These are phyloP conservation scores for Sylvicola cinctus DNA, from an alignment of 2,888 invertebrate genomes.

Conservation along the genomic window DNA sequence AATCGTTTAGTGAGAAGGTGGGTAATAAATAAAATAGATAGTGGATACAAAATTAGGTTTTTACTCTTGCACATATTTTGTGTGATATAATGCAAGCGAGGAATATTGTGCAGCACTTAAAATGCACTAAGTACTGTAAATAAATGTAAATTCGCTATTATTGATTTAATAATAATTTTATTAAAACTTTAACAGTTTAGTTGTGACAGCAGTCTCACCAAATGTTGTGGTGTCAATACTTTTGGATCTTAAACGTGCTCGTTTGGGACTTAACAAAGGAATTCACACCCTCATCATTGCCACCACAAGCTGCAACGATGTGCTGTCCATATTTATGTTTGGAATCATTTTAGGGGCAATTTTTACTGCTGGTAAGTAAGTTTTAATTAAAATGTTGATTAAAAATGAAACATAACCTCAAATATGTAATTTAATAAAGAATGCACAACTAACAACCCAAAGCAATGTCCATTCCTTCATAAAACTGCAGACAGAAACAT, in stretches of 20 bases:
- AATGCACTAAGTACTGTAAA: too few species aligned
- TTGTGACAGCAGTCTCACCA: slow-evolving; percentile 47
- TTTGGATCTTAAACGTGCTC: slow-evolving; percentile 34
- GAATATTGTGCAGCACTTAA: too few species aligned
- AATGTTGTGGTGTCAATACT: slow-evolving; percentile 54
- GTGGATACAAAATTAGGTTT: too few species aligned
- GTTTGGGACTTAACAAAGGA: slow-evolving; percentile 43
- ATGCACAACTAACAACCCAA: too few species aligned
- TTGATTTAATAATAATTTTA: too few species aligned
- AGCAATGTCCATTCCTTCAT: too few species aligned
- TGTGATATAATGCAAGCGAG: too few species aligned
- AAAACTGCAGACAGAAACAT: too few species aligned
- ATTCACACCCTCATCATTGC: slow-evolving; percentile 45
- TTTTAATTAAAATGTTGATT: slow-evolving; percentile 4
- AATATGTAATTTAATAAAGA: background rate
- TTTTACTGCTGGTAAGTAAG: slow-evolving; percentile 34
- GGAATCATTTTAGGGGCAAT: slow-evolving; percentile 42
- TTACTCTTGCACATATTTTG: too few species aligned
- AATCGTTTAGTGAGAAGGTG: too few species aligned
- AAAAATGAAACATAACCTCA: background rate
- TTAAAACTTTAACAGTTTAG: slow-evolving; percentile 25
- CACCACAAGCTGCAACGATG: slow-evolving; percentile 45
- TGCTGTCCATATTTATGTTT: slow-evolving; percentile 52
- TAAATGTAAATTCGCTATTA: too few species aligned
- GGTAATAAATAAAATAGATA: too few species aligned